These are phyloP conservation scores for Saturnia pavonia DNA, from an alignment of 2,888 invertebrate genomes.

Conservation along the genomic window DNA sequence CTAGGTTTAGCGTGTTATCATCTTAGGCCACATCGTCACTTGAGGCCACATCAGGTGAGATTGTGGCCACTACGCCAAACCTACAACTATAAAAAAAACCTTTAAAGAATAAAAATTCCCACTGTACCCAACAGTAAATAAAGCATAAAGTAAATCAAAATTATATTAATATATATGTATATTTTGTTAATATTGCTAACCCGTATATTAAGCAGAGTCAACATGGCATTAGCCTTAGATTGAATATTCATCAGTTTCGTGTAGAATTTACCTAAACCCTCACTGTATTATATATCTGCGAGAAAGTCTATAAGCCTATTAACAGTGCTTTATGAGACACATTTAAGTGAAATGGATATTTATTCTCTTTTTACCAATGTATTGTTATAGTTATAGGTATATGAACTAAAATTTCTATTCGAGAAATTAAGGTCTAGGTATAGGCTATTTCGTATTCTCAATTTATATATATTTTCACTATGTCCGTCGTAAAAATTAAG, in stretches of 20 bases:
- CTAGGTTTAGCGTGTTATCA: too few species aligned
- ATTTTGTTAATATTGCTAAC: constrained; percentile 11
- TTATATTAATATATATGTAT: background rate
- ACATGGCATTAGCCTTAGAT: constrained; percentile 28
- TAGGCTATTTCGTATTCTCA: background rate
- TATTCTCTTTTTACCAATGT: background rate
- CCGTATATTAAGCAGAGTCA: constrained; percentile 26
- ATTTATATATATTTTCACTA: too few species aligned
- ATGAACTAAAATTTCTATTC: background rate
- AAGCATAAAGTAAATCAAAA: background rate
- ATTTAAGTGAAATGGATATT: background rate
- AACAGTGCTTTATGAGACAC: background rate
- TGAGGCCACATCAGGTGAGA: too few species aligned
- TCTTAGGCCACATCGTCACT: too few species aligned
- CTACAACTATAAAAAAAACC: too few species aligned
- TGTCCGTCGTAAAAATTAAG: too few species aligned
- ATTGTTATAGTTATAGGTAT: background rate
- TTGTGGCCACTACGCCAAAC: too few species aligned
- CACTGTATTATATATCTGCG: constrained; percentile 9
- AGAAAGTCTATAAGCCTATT: background rate
- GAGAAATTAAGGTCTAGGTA: background rate
- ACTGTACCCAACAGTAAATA: background rate
- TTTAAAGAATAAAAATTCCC: background rate
- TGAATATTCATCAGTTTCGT: constrained; percentile 30
- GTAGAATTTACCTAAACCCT: constrained; percentile 20